phyloP scores from a whole-genome alignment of 2,113 vertebrate genomes.

The Mugil cephalus region DNA sequence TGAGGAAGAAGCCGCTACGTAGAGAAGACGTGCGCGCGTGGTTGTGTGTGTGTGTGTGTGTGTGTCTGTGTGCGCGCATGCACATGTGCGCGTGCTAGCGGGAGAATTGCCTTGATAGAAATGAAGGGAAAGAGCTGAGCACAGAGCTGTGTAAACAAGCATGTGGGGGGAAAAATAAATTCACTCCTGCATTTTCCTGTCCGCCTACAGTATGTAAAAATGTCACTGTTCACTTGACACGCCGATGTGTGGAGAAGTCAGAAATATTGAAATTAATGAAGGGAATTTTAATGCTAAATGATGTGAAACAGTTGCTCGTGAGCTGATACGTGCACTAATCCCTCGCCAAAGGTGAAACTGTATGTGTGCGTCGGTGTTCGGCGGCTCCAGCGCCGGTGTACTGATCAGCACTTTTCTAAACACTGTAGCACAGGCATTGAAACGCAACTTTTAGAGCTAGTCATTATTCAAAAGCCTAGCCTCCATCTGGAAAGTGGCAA shows the following conservation, averaged over 20 bases:
- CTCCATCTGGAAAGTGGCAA: slow-evolving; percentile 87
- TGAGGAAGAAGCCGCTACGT: slow-evolving; percentile 76
- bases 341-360: slow-evolving; percentile 13
- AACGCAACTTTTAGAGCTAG: slow-evolving; percentile 78
- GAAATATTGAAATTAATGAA: slow-evolving; percentile 10
- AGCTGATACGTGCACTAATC: slow-evolving; percentile 1
- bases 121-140: slow-evolving; percentile 62
- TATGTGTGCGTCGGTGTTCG: slow-evolving; percentile 26
- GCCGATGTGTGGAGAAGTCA: slow-evolving; percentile 12
- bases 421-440: slow-evolving; percentile 68
- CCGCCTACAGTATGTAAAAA: slow-evolving; percentile 48
- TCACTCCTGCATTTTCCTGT: slow-evolving; percentile 45
- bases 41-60: slow-evolving; percentile 15
- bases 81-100: slow-evolving; percentile 6
- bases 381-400: slow-evolving; percentile 36
- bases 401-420: slow-evolving; percentile 72
- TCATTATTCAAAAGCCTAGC: slow-evolving; percentile 83
- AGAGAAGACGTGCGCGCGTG: slow-evolving; percentile 55
- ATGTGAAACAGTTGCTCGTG: neutral
- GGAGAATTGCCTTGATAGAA: slow-evolving; percentile 68
- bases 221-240: slow-evolving; percentile 19
- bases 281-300: slow-evolving; percentile 17
- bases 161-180: slow-evolving; percentile 46
- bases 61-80: slow-evolving; percentile 11
- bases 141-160: slow-evolving; percentile 67